Evolutionary conservation across 2,113 vertebrate species (phyloP).

Genomic region (Uria aalge): DNA sequence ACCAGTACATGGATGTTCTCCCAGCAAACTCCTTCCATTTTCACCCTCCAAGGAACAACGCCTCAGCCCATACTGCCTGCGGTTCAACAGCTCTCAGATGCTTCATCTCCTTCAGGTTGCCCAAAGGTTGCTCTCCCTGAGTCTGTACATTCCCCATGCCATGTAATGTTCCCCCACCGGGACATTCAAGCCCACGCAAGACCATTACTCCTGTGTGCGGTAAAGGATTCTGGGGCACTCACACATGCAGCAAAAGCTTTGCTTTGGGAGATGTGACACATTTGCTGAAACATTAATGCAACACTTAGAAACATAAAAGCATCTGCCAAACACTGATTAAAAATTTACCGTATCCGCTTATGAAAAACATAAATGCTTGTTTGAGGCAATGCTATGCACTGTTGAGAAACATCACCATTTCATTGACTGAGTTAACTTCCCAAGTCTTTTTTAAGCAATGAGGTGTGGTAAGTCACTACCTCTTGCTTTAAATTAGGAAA

Average conservation of each 20-base stretch:
- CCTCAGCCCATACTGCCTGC: rapidly evolving
- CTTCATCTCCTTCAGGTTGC: not conserved
- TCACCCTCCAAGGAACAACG: not conserved
- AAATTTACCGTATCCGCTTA: not conserved
- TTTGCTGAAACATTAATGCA: not conserved
- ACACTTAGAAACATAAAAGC: not conserved
- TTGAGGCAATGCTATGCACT: not conserved
- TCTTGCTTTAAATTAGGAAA: not conserved
- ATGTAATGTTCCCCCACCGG: not conserved
- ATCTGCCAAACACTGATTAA: not conserved
- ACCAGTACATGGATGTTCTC: not conserved
- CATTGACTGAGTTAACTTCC: not conserved
- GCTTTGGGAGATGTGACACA: not conserved
- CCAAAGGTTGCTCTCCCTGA: not conserved
- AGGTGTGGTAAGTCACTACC: not conserved
- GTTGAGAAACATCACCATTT: not conserved
- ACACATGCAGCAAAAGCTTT: not conserved
- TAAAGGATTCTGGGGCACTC: not conserved
- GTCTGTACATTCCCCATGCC: not conserved
- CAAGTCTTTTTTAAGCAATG: not conserved
- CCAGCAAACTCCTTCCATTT: not conserved
- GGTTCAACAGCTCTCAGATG: not conserved
- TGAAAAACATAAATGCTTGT: not conserved
- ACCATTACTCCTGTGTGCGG: not conserved
- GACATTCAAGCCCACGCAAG: not conserved